Percentiles rank a stretch among this genome's conserved stretches.
phyloP scores from a whole-genome alignment of 2,113 vertebrate species.

The Arenaria interpres region DNA sequence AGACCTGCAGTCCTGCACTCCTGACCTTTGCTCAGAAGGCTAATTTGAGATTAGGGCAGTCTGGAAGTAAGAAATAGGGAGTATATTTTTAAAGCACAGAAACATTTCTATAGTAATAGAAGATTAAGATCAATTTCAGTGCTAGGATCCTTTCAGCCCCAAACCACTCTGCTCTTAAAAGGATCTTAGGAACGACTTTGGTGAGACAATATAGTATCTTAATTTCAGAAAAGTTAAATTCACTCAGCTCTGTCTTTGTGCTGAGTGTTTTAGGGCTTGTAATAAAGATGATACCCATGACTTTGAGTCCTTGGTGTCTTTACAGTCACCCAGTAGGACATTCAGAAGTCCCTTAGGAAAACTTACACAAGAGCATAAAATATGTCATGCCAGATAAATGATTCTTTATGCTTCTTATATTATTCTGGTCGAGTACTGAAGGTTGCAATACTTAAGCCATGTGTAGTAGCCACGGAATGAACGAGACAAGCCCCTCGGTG shows the following conservation, averaged over 20 bases:
- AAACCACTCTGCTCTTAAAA: constrained; percentile 1
- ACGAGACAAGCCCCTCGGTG: not conserved
- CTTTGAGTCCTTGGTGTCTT: constrained; percentile 37
- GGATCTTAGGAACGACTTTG: not conserved
- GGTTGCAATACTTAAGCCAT: not conserved
- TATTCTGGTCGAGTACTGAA: constrained; percentile 18
- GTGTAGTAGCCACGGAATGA: not conserved
- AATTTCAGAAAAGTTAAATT: constrained; percentile 30
- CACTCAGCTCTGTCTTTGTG: constrained; percentile 28
- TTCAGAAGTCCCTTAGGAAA: constrained; percentile 50
- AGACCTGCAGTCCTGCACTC: constrained; percentile 11
- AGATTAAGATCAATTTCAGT: not conserved
- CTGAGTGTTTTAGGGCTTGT: constrained; percentile 11
- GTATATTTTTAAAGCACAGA: constrained; percentile 18
- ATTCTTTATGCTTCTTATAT: constrained; percentile 12
- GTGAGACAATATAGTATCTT: constrained; percentile 15
- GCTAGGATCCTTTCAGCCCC: not conserved
- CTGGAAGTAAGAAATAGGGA: constrained; percentile 18
- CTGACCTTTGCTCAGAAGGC: constrained; percentile 31
- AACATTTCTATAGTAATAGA: not conserved
- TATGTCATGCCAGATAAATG: constrained; percentile 21
- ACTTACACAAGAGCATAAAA: constrained; percentile 31
- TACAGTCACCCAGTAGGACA: constrained; percentile 14
- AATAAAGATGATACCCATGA: constrained; percentile 40
- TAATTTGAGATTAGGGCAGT: constrained; percentile 36